These are phyloP conservation scores for Zhengitettix transpicula DNA, from an alignment of 2,888 invertebrate genomes.

Conservation along the genomic window DNA sequence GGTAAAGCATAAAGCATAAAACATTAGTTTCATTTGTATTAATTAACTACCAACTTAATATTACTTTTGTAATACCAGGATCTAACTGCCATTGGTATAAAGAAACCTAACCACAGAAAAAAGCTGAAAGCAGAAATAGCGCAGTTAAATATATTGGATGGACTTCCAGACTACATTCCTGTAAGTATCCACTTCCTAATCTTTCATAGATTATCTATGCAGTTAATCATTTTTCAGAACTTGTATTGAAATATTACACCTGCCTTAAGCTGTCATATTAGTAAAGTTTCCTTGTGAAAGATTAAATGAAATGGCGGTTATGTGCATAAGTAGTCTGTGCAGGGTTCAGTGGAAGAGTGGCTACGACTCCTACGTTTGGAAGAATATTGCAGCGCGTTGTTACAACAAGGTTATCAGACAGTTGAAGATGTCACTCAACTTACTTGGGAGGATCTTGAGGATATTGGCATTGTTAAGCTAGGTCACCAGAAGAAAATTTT, in stretches of 20 bases:
- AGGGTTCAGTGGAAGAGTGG: slow-evolving; percentile 93
- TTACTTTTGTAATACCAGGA: slow-evolving; percentile 24
- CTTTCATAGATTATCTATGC: neutral
- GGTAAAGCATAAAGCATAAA: slow-evolving; percentile 25
- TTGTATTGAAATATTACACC: neutral
- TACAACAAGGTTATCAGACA: slow-evolving; percentile 84
- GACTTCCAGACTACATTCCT: slow-evolving; percentile 87
- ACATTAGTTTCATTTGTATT: too few relatives aligned
- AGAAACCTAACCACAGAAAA: slow-evolving; percentile 93
- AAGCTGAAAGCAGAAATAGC: slow-evolving; percentile 92
- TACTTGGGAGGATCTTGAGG: slow-evolving; percentile 98
- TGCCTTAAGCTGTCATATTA: slow-evolving; percentile 13
- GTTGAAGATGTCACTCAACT: slow-evolving; percentile 89
- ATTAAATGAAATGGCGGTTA: neutral
- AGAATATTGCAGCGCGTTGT: slow-evolving; percentile 79
- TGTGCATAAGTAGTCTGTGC: slow-evolving; percentile 10
- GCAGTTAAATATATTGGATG: slow-evolving; percentile 83
- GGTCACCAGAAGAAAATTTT: slow-evolving; percentile 98
- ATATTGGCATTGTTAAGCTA: slow-evolving; percentile 81
- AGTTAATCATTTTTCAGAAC: neutral
- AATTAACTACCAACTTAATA: slow-evolving; percentile 10
- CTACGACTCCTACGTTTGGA: slow-evolving; percentile 75
- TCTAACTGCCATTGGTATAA: slow-evolving; percentile 57
- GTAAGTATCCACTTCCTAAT: slow-evolving; percentile 30
- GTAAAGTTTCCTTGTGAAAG: slow-evolving; percentile 8